Evolutionary conservation across 1,140 invertebrate genomes (phyloP), one percentile per base, ranked within the genome.

Genomic region (Myzus persicae): DNA sequence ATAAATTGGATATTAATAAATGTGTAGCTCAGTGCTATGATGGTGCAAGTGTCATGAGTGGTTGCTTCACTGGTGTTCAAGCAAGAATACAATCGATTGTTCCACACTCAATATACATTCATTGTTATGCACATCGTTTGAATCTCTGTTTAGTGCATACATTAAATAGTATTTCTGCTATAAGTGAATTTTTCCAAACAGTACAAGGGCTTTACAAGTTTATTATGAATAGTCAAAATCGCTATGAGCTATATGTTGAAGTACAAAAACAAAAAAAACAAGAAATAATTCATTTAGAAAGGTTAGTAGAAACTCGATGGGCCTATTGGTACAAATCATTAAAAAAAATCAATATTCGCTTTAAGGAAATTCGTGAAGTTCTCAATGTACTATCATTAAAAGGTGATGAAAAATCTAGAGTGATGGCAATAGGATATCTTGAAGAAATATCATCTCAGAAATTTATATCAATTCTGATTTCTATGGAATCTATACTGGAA

Each of bases 151-250:
- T 44, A 44, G 42, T 44, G 42, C 42, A 44, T 44, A 44, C 42
- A 44, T 44, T 44, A 44, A 44, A 44, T 44, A 44, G 42, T 44
- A 44, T 44, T 44, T 44, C 42, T 44, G 42, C 42, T 31, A 59
- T 84, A 26, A 85, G 5, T 44, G 42, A 85, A 5, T 85, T 85
- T 85, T 85, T 85, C 67, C 20, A 85, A 42, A 85, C 82, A 85
- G 42, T 44, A 22, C 82, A 85, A 85, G 20, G 82, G 11, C 20
- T 85, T 85, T 85, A 85, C 26, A 85, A 85, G 42, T 44, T 85
- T 26, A 20, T 85, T 20, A 44, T 85, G 38, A 85, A 85, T 85
- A 44, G 82, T 24, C 40, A 85, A 42, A 85, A 20, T 42, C 82
- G 36, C 7, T 85, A 85, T 42, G 82, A 85, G 9, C 31, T 76